Evolutionary conservation across 2,888 invertebrate species (phyloP).

Genomic region (Cerastis rubricosa): DNA sequence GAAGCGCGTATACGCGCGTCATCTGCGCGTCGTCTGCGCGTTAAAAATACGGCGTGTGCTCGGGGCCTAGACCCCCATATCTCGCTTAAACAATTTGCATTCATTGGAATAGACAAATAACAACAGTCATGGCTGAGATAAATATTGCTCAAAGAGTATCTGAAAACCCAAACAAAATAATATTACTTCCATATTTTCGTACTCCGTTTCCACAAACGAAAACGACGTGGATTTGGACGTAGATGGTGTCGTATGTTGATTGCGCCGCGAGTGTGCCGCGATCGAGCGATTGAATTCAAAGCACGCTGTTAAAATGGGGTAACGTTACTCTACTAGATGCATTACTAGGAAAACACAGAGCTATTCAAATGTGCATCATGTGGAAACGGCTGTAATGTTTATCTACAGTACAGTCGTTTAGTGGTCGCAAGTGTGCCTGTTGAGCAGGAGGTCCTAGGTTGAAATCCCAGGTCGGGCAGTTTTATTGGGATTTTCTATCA

Average conservation of each 20-base stretch:
- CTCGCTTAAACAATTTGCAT: background rate
- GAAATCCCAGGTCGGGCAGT: background rate
- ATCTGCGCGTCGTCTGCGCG: too few species aligned
- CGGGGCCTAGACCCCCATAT: too few species aligned
- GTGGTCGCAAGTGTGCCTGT: background rate
- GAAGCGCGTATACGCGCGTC: too few species aligned
- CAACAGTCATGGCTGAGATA: background rate
- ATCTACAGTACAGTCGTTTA: background rate
- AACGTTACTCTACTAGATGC: slow-evolving; percentile 24
- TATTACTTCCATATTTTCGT: background rate
- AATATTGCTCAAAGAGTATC: background rate
- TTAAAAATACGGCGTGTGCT: too few species aligned
- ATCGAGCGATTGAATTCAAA: slow-evolving; percentile 47
- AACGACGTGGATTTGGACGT: slow-evolving; percentile 8
- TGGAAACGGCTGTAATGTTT: background rate
- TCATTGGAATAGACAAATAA: background rate
- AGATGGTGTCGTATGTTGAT: slow-evolving; percentile 40
- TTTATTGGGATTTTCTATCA: background rate
- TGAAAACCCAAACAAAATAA: background rate
- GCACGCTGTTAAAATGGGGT: slow-evolving; percentile 40
- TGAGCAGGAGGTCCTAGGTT: background rate
- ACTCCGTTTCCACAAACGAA: background rate
- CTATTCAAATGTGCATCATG: background rate
- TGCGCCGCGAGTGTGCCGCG: background rate
- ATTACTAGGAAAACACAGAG: slow-evolving; percentile 16